A percentile compares a stretch with the other conserved stretches of the same genome.
phyloP scores from a whole-genome alignment of 2,797 vertebrate species.

The Kryptolebias ocellatus region DNA sequence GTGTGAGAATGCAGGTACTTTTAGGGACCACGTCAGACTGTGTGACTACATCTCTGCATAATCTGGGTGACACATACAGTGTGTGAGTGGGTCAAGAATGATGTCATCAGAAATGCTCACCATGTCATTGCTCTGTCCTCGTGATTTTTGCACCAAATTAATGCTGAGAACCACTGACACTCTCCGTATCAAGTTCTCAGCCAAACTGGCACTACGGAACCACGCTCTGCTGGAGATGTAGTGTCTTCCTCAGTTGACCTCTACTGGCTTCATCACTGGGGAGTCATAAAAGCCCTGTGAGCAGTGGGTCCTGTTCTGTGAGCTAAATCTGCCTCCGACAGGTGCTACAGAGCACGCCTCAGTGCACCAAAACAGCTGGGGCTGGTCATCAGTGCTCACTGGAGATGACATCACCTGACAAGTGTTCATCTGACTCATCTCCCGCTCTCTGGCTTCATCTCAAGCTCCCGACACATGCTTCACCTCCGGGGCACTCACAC shows the following conservation, averaged over 20 bases:
- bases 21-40: slow-evolving; percentile 12
- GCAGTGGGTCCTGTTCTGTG: slow-evolving; percentile 49
- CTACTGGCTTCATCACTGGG: slow-evolving; percentile 55
- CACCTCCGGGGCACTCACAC: slow-evolving; percentile 48
- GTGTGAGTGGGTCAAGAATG: slow-evolving; percentile 42
- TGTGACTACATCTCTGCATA: slow-evolving; percentile 53
- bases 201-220: slow-evolving; percentile 11
- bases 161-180: neutral
- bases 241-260: slow-evolving; percentile 62
- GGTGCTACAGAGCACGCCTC: slow-evolving; percentile 69
- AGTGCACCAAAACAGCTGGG: slow-evolving; percentile 75
- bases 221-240: slow-evolving; percentile 41
- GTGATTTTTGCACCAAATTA: neutral
- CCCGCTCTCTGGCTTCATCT: slow-evolving; percentile 51
- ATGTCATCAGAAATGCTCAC: slow-evolving; percentile 55
- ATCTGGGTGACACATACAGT: slow-evolving; percentile 41
- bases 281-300: slow-evolving; percentile 61
- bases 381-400: slow-evolving; percentile 68
- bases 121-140: slow-evolving; percentile 8
- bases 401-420: slow-evolving; percentile 83
- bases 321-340: slow-evolving; percentile 68
- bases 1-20: slow-evolving; percentile 8
- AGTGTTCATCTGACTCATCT: slow-evolving; percentile 81
- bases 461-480: slow-evolving; percentile 63
- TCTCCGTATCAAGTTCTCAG: slow-evolving; percentile 9